These are phyloP conservation scores for Nemapogon koenigi DNA, from an alignment of 2,888 invertebrate genomes.

Conservation along the genomic window DNA sequence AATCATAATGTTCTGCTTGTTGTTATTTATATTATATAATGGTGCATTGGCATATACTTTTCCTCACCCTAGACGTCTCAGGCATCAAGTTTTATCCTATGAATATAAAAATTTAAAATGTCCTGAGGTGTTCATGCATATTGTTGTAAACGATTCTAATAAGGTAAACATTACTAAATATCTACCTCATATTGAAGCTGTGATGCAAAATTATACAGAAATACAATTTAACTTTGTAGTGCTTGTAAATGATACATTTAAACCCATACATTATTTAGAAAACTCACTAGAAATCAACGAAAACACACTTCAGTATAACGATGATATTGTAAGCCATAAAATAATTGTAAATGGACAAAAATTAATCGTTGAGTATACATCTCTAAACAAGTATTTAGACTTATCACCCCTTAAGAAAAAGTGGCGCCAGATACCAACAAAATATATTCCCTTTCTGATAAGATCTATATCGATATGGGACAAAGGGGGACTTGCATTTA, in stretches of 20 bases:
- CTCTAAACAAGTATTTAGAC: slow-evolving; percentile 33
- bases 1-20: slow-evolving; percentile 40
- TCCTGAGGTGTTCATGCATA: slow-evolving; percentile 37
- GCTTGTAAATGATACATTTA: slow-evolving; percentile 33
- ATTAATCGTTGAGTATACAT: slow-evolving; percentile 25
- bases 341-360: slow-evolving; percentile 4
- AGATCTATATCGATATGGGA: slow-evolving; percentile 47
- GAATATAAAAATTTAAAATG: slow-evolving; percentile 15
- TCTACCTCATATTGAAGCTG: slow-evolving; percentile 32
- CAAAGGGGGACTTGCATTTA: slow-evolving; percentile 45
- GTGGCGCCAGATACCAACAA: slow-evolving; percentile 34
- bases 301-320: slow-evolving; percentile 30
- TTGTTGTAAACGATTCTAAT: slow-evolving; percentile 28
- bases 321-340: slow-evolving; percentile 18
- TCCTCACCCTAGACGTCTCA: slow-evolving; percentile 24
- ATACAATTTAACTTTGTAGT: slow-evolving; percentile 37
- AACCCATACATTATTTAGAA: slow-evolving; percentile 14
- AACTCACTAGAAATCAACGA: slow-evolving; percentile 37
- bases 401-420: slow-evolving; percentile 35
- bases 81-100: slow-evolving; percentile 13
- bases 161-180: slow-evolving; percentile 30
- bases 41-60: slow-evolving; percentile 30
- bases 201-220: slow-evolving; percentile 31
- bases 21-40: slow-evolving; percentile 43
- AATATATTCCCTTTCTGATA: slow-evolving; percentile 36